These are phyloP conservation scores for Noctua pronuba DNA, from an alignment of 2,888 invertebrate species.

Conservation along the genomic window DNA sequence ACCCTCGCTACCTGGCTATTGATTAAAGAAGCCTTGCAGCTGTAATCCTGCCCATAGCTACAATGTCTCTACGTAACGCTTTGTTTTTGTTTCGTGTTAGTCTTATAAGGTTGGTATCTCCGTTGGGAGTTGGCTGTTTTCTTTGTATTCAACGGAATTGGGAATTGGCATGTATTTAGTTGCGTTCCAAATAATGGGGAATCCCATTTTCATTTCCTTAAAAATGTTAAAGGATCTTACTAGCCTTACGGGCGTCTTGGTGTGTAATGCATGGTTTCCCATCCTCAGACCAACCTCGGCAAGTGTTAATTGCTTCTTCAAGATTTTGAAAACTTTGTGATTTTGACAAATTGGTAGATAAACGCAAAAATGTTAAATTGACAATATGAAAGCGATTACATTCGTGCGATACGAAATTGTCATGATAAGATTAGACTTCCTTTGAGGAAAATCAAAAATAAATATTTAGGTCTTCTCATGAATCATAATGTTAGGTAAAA, in stretches of 20 bases:
- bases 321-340: background rate
- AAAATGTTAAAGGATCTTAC: background rate
- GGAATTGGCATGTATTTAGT: background rate
- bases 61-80: slow-evolving; percentile 28
- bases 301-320: background rate
- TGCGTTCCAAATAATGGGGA: background rate
- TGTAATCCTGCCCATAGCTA: slow-evolving; percentile 50
- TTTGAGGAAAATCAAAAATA: slow-evolving; percentile 6
- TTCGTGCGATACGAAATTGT: background rate
- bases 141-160: background rate
- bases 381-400: background rate
- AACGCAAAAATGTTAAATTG: background rate
- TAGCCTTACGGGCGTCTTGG: background rate
- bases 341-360: background rate
- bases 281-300: background rate
- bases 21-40: slow-evolving; percentile 59
- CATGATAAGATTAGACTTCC: slow-evolving; percentile 20
- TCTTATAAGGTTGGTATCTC: slow-evolving; percentile 21
- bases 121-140: slow-evolving; percentile 28
- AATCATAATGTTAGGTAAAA: background rate
- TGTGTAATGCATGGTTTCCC: background rate
- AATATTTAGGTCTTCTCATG: background rate
- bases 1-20: slow-evolving; percentile 30
- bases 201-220: background rate
- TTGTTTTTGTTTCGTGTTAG: slow-evolving; percentile 41